Base-by-base conservation (phyloP, 2,888 invertebrate species). In the Sisyra terminalis region DNA sequence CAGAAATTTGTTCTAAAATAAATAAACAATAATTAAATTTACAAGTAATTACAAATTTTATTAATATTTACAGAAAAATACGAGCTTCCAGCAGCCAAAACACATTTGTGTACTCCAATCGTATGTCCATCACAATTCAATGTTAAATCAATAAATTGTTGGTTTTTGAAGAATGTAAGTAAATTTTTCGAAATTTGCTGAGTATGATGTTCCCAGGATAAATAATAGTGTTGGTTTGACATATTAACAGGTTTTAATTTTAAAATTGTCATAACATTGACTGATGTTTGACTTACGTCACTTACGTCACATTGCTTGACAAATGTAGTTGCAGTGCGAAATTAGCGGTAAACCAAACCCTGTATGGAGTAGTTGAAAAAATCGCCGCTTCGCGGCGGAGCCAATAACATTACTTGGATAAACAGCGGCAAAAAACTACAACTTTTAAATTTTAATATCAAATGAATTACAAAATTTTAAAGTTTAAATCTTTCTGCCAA, bases 101-200 rank as follows among this genome's bases (percentile, higher is more conserved):
- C 38, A 36, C 43, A 43, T 36, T 43, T 43, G 9, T 43, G 43
- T 10, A 43, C 43, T 4, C 31, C 31, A 38, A 43, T 43, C 15
- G 17, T 17, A 16, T 37, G 14, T 8, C 16, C 30, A 2, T 43
- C 31, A 38, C 43, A 43, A 16, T 10, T 10, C 30, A 43, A 31
- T 29, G 37, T 38, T 11, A 43, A 14, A 18, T 43, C 43, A 6
- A 43, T 17, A 30, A 18, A 31, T 13, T 30, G 30, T 5, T 38
- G 37, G 16, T 37, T 30, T 29, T 38, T 29, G 11, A 30, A 43
- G 6, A 43, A 32, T 30, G 16, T 37, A 16, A 11, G 16, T 31
- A 43, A 38, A 43, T 38, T 43, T 7, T 16, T 9, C 11, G 24
- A n/a, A 11, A 43, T 16, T n/a, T 37, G 29, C 9, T 35, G 15